Conservation (phyloP, 1,140 invertebrate species). For the Aphidius ervi region DNA sequence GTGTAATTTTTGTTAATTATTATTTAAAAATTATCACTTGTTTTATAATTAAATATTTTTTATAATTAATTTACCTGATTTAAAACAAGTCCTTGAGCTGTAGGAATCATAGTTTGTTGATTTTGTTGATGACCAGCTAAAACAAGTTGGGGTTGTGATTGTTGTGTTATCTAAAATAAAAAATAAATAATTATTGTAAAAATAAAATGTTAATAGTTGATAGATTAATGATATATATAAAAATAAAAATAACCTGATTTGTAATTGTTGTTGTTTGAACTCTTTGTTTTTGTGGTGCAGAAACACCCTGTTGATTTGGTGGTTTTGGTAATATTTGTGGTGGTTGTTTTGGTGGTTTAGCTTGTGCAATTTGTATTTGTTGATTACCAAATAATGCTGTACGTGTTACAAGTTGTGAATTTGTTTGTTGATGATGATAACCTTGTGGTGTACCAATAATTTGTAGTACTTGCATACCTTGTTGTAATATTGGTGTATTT, state of each 20-base stretch:
- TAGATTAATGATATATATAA: slow-evolving; percentile 3
- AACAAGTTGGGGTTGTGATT: slow-evolving; percentile 50
- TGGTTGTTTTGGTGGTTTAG: slow-evolving; percentile 48
- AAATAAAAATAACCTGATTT: slow-evolving; percentile 39
- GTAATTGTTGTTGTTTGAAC: slow-evolving; percentile 46
- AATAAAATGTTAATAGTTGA: not conserved
- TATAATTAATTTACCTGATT: slow-evolving; percentile 41
- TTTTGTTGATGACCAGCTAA: slow-evolving; percentile 47
- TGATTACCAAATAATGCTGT: slow-evolving; percentile 51
- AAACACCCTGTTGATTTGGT: slow-evolving; percentile 42
- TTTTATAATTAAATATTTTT: no score
- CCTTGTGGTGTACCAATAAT: slow-evolving; percentile 49
- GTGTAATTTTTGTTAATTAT: not conserved
- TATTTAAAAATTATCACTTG: no score
- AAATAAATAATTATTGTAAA: not conserved
- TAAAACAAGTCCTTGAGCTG: slow-evolving; percentile 47
- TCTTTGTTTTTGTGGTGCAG: slow-evolving; percentile 46
- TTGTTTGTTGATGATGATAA: slow-evolving; percentile 38
- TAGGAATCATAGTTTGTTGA: slow-evolving; percentile 49
- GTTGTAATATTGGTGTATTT: slow-evolving; percentile 49
- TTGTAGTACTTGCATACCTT: slow-evolving; percentile 52
- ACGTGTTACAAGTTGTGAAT: slow-evolving; percentile 44
- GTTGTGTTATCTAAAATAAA: slow-evolving; percentile 42
- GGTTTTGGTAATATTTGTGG: slow-evolving; percentile 52
- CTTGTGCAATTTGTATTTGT: slow-evolving; percentile 50